Evolutionary conservation across 2,113 vertebrate genomes (phyloP), one percentile per base, ranked within the genome.

Genomic region (Sorex fumeus): DNA sequence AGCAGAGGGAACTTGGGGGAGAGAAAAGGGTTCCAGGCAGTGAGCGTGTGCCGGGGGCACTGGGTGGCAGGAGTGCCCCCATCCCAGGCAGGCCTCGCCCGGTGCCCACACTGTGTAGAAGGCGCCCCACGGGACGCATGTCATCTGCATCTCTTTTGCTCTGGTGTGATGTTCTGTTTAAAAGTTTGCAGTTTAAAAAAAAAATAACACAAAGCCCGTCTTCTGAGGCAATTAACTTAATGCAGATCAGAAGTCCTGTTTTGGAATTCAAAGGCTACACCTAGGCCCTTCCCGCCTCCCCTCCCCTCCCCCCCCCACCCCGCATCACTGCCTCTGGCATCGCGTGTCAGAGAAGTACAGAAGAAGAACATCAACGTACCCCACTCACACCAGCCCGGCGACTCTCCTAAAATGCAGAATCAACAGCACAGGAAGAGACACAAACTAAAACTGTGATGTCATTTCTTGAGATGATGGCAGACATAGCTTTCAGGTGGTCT

Each of bases 391-490:
- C 72, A 77, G 92, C 62, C 71, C 45, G 69, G 47, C 84, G 10
- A 93, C 25, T 91, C 91, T 90, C 74, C 84, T 67, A 82, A 94
- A 91, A 66, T 64, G 80, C 64, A 53, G 69, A 93, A 94, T 94
- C 77, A 92, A 97, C 95, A 86, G 92, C 80, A 87, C 80, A 93
- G 85, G 90, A 86, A 94, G 36, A 81, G 72, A 70, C 92, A 21
- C 87, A 94, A 95, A 94, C 94, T 95, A 92, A 93, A 97, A 93
- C 93, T 94, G 71, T 95, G 91, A 93, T 94, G 91, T 40, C 84
- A 71, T 60, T 92, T 87, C 93, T 91, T 34, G 69, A 87, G 71
- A 84, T 87, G 88, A 95, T 60, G 34, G 69, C 69, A 92, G 92
- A 91, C 64, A 60, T 57, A 57, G 62, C 74, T 92, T 86, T 64